Base-by-base conservation (phyloP, 1,140 invertebrate genomes). In the Orussus abietinus region DNA sequence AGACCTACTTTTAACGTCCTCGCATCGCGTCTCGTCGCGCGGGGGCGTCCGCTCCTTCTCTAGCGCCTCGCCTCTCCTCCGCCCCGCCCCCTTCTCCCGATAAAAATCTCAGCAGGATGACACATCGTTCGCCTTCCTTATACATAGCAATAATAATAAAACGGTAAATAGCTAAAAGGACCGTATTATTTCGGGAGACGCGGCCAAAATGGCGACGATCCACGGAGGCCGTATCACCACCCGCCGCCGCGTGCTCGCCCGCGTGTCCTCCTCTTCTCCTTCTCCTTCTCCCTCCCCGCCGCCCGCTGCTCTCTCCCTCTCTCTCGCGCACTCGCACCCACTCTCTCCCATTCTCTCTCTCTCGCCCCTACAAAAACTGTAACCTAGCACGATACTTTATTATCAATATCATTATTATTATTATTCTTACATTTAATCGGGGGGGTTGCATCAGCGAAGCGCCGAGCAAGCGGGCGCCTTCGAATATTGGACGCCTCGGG, bases 101-200 rank as follows among this genome's bases (percentile, higher is more conserved):
- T 51, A 43, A 47, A 41, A 51, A 47, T 47, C 49, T 50, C 44
- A 37, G 43, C 44, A 39, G 39, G 41, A 40, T 29, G 48, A 50
- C 43, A 43, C 39, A 30, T 38, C 37, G 28, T 35, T 34, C 22
- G 37, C 35, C 21, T 37, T 45, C 38, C 51, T 59, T 49, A 59
- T 50, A 55, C 48, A 48, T 57, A 62, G 59, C 54, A 57, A 57
- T 58, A 54, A 51, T 52, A 55, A 55, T n/a, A n/a, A 53, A 51
- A 58, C 53, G 59, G 58, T 60, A 57, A 59, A 62, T 59, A 60
- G 59, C 49, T 60, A 61, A 57, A 60, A 60, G 51, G 51, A 51
- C 36, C 53, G 45, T 47, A 51, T 55, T 47, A 52, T 48, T 55
- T 38, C 28, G n/a, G n/a, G 44, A 29, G 40, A 55, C 43, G 38